Conservation (phyloP, 2,113 vertebrate species). For the Engraulis encrasicolus region DNA sequence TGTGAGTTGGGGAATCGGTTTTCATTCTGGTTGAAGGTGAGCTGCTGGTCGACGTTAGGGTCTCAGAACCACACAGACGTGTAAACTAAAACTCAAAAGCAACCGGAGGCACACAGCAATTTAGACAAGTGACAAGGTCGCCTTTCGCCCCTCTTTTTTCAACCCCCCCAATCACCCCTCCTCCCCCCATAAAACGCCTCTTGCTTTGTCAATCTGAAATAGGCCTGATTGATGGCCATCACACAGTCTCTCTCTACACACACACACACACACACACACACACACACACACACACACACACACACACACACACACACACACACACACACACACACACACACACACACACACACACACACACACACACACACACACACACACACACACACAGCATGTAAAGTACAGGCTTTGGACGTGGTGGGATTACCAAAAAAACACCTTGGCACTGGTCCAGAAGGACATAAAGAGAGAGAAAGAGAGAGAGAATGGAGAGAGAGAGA, state of each 20-base stretch:
- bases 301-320: neutral
- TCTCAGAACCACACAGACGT: neutral
- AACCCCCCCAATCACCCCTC: neutral
- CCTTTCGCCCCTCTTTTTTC: constrained; percentile 12
- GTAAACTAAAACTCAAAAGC: constrained; percentile 11
- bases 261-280: neutral
- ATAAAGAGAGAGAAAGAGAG: neutral
- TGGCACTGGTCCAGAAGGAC: neutral
- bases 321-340: neutral
- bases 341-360: constrained; percentile 1
- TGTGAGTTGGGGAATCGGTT: neutral
- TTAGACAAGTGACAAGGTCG: neutral
- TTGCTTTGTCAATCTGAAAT: too few relatives aligned
- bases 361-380: neutral
- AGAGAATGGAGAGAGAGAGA: constrained; percentile 12
- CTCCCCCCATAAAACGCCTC: too few relatives aligned
- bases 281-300: constrained; percentile 13
- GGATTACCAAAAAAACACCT: neutral
- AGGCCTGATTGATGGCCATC: too few relatives aligned
- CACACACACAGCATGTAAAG: constrained; percentile 35
- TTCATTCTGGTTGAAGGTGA: neutral
- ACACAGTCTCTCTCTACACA: neutral
- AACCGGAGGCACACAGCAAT: neutral
- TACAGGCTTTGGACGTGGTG: neutral
- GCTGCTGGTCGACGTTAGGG: neutral